A percentile compares a stretch with the other conserved stretches of the same genome.
phyloP scores from a whole-genome alignment of 2,797 vertebrate genomes.

The Poeciliopsis presidionis region DNA sequence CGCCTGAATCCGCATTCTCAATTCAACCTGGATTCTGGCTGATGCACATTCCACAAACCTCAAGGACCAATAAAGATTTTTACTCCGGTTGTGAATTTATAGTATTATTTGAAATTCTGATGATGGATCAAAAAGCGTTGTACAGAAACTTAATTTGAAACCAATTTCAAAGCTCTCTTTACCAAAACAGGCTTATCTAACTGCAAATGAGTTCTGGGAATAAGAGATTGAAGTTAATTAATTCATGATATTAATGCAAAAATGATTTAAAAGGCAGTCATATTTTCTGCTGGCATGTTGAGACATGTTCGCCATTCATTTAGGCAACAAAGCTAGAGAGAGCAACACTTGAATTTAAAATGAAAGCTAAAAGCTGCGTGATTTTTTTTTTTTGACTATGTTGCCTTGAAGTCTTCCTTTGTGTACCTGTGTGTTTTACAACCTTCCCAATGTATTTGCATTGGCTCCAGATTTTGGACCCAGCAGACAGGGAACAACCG shows the following conservation, averaged over 20 bases:
- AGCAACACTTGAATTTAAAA: not conserved
- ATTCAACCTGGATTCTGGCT: not conserved
- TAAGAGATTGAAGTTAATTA: constrained; percentile 1
- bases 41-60: not conserved
- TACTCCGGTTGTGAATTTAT: not conserved
- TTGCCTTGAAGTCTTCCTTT: not conserved
- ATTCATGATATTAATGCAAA: not conserved
- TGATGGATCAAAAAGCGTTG: not conserved
- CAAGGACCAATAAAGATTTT: not conserved
- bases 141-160: not conserved
- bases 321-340: not conserved
- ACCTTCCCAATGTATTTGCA: not conserved
- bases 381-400: not conserved
- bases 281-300: not conserved
- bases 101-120: not conserved
- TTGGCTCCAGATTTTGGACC: not conserved
- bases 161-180: not conserved
- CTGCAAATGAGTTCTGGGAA: not conserved
- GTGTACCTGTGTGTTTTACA: not conserved
- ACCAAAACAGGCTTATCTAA: not conserved
- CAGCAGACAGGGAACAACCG: not conserved
- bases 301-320: not conserved
- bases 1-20: not conserved
- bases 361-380: not conserved
- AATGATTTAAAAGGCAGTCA: not conserved